phyloP scores from a whole-genome alignment of 2,797 vertebrate species.

The Poecilia wingei region DNA sequence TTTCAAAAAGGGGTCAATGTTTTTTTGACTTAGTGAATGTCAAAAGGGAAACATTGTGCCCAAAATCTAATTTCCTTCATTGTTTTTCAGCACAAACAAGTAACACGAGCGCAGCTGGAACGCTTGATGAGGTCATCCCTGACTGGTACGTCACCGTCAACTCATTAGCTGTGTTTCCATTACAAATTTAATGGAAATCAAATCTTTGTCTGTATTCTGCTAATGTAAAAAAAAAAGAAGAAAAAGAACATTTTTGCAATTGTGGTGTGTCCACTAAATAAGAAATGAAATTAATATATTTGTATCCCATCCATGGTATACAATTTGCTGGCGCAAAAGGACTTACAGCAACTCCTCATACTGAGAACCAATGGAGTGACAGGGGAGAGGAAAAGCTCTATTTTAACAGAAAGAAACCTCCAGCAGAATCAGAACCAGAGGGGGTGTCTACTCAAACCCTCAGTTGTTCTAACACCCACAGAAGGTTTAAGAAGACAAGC shows the following conservation, averaged over 20 bases:
- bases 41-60: constrained; percentile 36
- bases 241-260: too few species aligned
- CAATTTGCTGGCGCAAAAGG: too few species aligned
- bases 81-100: not conserved
- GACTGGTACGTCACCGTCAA: not conserved
- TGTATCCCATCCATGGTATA: too few species aligned
- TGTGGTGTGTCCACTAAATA: too few species aligned
- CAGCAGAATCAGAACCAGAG: not conserved
- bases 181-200: too few species aligned
- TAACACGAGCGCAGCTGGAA: not conserved
- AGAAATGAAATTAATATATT: too few species aligned
- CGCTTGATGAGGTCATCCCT: not conserved
- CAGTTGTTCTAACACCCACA: not conserved
- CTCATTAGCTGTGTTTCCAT: too few species aligned
- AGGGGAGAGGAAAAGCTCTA: not conserved
- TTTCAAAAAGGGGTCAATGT: constrained; percentile 48
- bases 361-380: too few species aligned
- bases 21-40: constrained; percentile 43
- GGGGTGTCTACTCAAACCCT: too few species aligned
- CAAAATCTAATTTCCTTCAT: not conserved
- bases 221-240: too few species aligned
- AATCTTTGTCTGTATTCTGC: too few species aligned
- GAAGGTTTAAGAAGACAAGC: not conserved
- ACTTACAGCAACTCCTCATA: too few species aligned
- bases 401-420: not conserved